phyloP scores from a whole-genome alignment of 2,888 invertebrate species.

The Aphodius sticticus region DNA sequence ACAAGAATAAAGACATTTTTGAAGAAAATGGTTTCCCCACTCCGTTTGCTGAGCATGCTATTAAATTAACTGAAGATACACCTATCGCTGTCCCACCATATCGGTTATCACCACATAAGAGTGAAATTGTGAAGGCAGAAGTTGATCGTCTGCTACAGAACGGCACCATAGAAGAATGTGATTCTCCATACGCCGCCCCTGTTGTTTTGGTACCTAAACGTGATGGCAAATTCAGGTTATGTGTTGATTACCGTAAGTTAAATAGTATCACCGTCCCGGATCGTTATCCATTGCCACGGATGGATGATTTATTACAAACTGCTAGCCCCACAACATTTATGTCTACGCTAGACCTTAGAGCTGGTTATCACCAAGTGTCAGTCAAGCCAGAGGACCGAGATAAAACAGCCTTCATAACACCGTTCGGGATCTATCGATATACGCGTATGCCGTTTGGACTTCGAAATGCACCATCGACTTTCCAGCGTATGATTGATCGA shows the following conservation, averaged over 20 bases:
- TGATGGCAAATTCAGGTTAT: constrained; percentile 37
- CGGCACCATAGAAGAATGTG: constrained; percentile 31
- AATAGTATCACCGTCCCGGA: constrained; percentile 43
- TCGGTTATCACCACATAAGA: constrained; percentile 5
- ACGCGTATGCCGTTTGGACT: constrained; percentile 45
- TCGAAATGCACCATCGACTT: constrained; percentile 41
- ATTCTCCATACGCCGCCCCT: constrained; percentile 35
- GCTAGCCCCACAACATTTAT: constrained; percentile 32
- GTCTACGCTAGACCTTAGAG: constrained; percentile 38
- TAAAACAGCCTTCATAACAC: constrained; percentile 36
- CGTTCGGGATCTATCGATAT: constrained; percentile 43
- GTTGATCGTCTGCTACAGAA: constrained; percentile 20
- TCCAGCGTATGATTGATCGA: constrained; percentile 45
- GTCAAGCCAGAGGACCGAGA: constrained; percentile 37
- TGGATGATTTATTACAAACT: constrained; percentile 42
- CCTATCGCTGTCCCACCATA: constrained; percentile 29
- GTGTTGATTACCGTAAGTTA: constrained; percentile 40
- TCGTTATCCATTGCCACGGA: constrained; percentile 42
- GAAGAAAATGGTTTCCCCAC: constrained; percentile 11
- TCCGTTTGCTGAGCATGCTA: constrained; percentile 25
- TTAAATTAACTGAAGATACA: constrained; percentile 22
- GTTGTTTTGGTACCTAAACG: constrained; percentile 40
- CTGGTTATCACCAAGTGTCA: constrained; percentile 38
- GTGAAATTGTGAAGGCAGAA: not conserved
- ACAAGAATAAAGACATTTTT: constrained; percentile 24